Evolutionary conservation across 92 coral and sea anemone genomes (phyloP).

Genomic region (Epizoanthus fatuus): DNA sequence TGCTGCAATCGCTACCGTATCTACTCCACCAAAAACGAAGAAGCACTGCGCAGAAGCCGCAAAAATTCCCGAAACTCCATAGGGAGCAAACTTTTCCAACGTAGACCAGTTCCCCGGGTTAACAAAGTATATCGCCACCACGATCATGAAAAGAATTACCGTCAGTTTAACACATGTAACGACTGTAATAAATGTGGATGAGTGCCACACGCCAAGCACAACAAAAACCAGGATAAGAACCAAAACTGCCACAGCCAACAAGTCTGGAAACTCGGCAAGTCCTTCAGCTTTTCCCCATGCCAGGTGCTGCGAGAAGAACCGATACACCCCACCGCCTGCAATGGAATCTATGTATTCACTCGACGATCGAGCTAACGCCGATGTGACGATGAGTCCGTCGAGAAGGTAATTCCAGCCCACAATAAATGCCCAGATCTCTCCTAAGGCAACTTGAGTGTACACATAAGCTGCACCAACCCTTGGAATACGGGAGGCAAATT

Average conservation of each 20-base stretch:
- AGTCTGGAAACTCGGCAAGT: constrained; percentile 77
- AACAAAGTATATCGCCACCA: constrained; percentile 63
- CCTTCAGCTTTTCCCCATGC: constrained; percentile 42
- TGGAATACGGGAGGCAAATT: constrained; percentile 73
- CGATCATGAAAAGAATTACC: constrained; percentile 70
- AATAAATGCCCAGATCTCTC: constrained; percentile 78
- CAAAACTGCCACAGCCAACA: constrained; percentile 69
- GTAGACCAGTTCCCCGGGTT: constrained; percentile 77
- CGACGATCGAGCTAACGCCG: constrained; percentile 63
- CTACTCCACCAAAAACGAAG: constrained; percentile 84
- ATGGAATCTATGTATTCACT: constrained; percentile 71
- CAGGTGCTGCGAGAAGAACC: constrained; percentile 4
- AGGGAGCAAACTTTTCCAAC: constrained; percentile 84
- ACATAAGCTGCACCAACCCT: constrained; percentile 73
- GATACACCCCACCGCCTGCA: constrained; percentile 31
- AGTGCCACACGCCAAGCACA: constrained; percentile 65
- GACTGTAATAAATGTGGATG: constrained; percentile 64
- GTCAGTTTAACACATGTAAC: constrained; percentile 57
- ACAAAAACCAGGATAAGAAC: constrained; percentile 58
- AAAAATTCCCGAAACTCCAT: constrained; percentile 78
- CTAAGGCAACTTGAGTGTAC: constrained; percentile 68
- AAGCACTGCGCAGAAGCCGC: constrained; percentile 85
- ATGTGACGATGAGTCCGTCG: constrained; percentile 35
- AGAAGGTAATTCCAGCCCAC: constrained; percentile 75
- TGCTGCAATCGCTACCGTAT: constrained; percentile 79